Percentiles rank a stretch among this genome's conserved stretches.
These are phyloP conservation scores for Indri indri DNA, from an alignment of 2,113 vertebrate species.

Conservation along the genomic window DNA sequence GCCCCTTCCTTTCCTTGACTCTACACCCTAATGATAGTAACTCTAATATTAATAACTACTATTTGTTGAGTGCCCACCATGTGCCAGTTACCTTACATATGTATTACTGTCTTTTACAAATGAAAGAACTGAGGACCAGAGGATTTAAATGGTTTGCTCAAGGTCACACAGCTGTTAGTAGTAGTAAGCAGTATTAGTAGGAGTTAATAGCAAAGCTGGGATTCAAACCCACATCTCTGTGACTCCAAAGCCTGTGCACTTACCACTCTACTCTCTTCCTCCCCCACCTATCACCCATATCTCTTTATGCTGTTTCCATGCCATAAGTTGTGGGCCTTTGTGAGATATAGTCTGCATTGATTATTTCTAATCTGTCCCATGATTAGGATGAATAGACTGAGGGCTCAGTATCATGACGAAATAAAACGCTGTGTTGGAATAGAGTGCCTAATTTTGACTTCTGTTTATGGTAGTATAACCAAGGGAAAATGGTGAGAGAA, in stretches of 20 bases:
- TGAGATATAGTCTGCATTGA: neutral
- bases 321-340: neutral
- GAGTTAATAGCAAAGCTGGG: neutral
- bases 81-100: neutral
- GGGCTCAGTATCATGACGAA: neutral
- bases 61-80: neutral
- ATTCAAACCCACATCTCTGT: neutral
- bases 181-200: neutral
- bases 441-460: neutral
- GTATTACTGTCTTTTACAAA: neutral
- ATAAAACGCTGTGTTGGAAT: neutral
- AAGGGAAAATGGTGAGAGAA: neutral
- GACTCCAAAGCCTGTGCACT: neutral
- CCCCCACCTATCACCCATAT: neutral
- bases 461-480: neutral
- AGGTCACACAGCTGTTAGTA: neutral
- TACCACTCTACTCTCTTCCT: neutral
- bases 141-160: neutral
- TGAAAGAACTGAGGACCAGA: neutral
- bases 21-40: neutral
- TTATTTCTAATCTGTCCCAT: neutral
- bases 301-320: neutral
- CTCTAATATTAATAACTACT: neutral
- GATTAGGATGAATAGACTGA: neutral
- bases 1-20: neutral